phyloP scores from a whole-genome alignment of 1,140 invertebrate species.

The Ceratina japonica region DNA sequence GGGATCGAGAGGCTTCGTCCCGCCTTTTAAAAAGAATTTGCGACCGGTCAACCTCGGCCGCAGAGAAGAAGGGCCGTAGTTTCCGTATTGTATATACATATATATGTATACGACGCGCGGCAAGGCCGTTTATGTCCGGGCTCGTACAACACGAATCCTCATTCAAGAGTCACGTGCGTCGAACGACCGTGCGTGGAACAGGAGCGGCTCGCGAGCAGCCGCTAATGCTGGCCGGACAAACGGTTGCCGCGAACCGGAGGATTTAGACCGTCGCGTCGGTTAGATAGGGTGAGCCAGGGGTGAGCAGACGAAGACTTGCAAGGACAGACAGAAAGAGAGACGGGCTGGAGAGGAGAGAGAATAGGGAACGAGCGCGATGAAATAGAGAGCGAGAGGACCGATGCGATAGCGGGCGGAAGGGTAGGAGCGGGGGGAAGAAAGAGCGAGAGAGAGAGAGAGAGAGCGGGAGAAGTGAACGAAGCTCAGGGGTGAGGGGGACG shows the following conservation, averaged over 20 bases:
- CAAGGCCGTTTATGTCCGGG: constrained; percentile 54
- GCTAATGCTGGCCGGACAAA: constrained; percentile 73
- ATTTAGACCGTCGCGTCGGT: constrained; percentile 33
- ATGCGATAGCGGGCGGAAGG: constrained; percentile 44
- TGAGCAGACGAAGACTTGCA: constrained; percentile 17
- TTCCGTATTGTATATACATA: too few species aligned
- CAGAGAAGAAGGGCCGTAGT: too few species aligned
- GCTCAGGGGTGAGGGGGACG: constrained; percentile 69
- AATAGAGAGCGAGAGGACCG: constrained; percentile 31
- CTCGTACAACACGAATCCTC: constrained; percentile 40
- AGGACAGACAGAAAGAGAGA: constrained; percentile 25
- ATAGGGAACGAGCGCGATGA: constrained; percentile 1
- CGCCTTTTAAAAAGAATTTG: too few species aligned
- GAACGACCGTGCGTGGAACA: constrained; percentile 67
- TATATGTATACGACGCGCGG: background rate
- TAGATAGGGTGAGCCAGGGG: background rate
- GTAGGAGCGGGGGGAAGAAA: constrained; percentile 24
- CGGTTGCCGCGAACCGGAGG: constrained; percentile 53
- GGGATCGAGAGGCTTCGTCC: too few species aligned
- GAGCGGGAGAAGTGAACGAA: constrained; percentile 36
- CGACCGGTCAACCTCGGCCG: too few species aligned
- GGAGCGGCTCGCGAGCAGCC: constrained; percentile 62
- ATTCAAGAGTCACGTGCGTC: constrained; percentile 71
- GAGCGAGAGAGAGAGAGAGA: too few species aligned
- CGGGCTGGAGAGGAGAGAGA: constrained; percentile 11